Evolutionary conservation across 2,888 invertebrate species (phyloP).

Genomic region (Agrochola circellaris): DNA sequence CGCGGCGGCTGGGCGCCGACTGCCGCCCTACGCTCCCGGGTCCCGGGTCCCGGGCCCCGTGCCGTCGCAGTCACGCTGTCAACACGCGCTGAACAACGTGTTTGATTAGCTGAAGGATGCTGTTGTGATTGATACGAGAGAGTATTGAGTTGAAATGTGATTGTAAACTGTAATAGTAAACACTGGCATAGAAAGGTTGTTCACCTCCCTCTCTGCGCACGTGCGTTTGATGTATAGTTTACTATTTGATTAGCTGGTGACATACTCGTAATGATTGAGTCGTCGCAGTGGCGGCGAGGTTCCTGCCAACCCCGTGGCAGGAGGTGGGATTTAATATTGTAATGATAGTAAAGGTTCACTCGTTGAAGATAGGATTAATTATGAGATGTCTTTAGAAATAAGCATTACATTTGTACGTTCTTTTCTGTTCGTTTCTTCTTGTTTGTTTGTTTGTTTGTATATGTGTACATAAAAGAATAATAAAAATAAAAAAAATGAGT

Average conservation of each 20-base stretch:
- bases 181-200: no score
- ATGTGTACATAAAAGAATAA: background rate
- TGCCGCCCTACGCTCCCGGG: conserved; percentile 61
- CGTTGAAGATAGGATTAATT: background rate
- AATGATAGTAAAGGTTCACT: background rate
- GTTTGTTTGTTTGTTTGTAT: background rate
- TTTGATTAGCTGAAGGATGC: conserved; percentile 33
- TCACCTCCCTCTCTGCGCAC: background rate
- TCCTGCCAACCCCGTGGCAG: background rate
- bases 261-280: background rate
- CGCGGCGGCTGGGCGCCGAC: conserved; percentile 71
- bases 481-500: no score
- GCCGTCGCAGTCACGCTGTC: background rate
- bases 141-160: background rate
- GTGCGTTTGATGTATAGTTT: background rate
- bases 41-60: background rate
- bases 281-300: background rate
- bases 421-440: background rate
- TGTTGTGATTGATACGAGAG: conserved; percentile 18
- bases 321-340: background rate
- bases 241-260: conserved; percentile 24
- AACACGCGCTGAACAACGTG: conserved; percentile 21
- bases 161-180: background rate
- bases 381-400: background rate
- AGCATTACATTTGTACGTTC: background rate